phyloP scores from a whole-genome alignment of 2,113 vertebrate species.

The Myanophis thanlyinensis region DNA sequence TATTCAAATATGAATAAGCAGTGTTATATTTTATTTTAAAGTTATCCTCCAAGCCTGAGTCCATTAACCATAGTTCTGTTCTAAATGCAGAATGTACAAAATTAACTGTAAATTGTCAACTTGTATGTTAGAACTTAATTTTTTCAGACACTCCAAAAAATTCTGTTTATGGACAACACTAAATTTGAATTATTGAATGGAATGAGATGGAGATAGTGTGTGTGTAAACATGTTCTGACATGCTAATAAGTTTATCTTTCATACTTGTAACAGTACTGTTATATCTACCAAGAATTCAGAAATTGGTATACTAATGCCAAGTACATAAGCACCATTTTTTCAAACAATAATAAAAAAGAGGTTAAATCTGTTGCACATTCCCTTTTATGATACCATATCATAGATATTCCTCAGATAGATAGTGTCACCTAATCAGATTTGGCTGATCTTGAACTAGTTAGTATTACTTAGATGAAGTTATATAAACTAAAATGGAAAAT shows the following conservation, averaged over 20 bases:
- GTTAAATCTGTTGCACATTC: background rate
- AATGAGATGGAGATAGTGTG: background rate
- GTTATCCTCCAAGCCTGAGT: background rate
- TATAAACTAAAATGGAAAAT: background rate
- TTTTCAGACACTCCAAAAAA: background rate
- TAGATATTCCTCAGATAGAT: background rate
- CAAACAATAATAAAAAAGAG: background rate
- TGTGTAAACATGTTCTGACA: background rate
- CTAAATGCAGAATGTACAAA: background rate
- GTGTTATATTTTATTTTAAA: background rate
- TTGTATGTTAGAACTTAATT: background rate
- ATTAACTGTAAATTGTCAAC: background rate
- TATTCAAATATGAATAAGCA: background rate
- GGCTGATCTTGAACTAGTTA: background rate
- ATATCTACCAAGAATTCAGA: background rate
- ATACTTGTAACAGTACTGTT: background rate
- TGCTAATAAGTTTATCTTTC: background rate
- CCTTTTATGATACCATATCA: background rate
- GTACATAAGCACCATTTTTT: background rate
- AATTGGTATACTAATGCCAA: background rate
- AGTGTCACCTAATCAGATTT: background rate
- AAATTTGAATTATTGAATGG: background rate
- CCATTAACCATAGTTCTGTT: background rate
- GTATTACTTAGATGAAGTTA: background rate
- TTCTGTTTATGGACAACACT: background rate